phyloP scores from a whole-genome alignment of 2,888 invertebrate genomes.

The Rhagium mordax region DNA sequence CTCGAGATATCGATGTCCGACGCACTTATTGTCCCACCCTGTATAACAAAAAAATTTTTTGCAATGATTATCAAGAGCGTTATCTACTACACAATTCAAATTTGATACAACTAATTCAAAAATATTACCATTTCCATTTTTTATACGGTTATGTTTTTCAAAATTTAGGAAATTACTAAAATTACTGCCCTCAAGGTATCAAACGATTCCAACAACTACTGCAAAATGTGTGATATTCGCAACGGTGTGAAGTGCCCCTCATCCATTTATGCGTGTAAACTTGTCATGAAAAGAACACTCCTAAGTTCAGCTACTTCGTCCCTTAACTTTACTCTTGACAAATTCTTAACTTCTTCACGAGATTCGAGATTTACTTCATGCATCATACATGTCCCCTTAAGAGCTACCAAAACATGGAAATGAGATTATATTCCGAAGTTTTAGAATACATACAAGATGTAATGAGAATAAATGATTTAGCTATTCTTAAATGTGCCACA shows the following conservation, averaged over 20 bases:
- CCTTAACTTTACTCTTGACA: conserved; percentile 4
- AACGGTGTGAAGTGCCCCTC: conserved; percentile 4
- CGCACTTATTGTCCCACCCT: too few relatives aligned
- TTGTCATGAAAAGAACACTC: not conserved
- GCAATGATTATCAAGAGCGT: too few relatives aligned
- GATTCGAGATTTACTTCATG: not conserved
- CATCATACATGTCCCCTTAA: conserved; percentile 6
- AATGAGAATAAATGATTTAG: not conserved
- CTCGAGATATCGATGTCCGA: too few relatives aligned
- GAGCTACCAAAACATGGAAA: not conserved
- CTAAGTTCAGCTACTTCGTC: not conserved
- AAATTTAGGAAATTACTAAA: too few relatives aligned
- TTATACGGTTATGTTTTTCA: too few relatives aligned
- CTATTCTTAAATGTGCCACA: not conserved
- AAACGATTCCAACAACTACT: not conserved
- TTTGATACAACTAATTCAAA: too few relatives aligned
- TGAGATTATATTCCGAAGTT: not conserved
- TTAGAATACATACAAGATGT: not conserved
- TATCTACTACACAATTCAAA: too few relatives aligned
- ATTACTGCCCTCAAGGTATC: too few relatives aligned
- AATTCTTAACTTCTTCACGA: conserved; percentile 18
- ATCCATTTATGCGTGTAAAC: conserved; percentile 13
- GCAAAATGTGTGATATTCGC: not conserved
- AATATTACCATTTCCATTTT: too few relatives aligned
- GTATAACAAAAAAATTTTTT: too few relatives aligned